Percentiles rank a stretch among this genome's conserved stretches.
Conservation (phyloP, 2,113 vertebrate species). For the Galbula dea region DNA sequence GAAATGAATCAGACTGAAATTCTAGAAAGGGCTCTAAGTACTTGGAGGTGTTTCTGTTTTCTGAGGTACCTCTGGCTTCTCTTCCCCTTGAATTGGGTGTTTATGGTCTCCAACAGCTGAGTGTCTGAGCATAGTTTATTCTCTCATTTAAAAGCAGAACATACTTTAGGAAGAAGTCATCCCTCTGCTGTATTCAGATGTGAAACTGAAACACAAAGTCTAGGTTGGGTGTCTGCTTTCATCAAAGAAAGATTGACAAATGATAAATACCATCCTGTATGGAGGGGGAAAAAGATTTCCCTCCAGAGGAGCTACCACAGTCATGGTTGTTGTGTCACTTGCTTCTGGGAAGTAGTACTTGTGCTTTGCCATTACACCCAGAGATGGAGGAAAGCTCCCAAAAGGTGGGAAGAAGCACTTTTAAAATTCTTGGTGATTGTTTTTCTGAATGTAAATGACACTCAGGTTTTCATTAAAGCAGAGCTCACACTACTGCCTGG, state of each 20-base stretch:
- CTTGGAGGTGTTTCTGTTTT: rapidly evolving
- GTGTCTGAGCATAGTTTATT: not conserved
- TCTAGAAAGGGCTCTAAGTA: not conserved
- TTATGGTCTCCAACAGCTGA: not conserved
- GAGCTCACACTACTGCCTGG: not conserved
- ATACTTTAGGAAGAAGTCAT: too few species aligned
- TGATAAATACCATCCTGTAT: not conserved
- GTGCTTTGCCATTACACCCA: not conserved
- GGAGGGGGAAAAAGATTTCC: not conserved
- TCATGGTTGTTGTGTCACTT: not conserved
- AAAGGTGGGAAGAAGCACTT: not conserved
- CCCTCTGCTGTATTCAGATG: not conserved
- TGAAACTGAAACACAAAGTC: not conserved
- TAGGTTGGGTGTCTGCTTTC: not conserved
- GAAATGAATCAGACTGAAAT: not conserved
- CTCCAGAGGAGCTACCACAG: not conserved
- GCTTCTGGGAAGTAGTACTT: not conserved
- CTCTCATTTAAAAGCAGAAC: not conserved
- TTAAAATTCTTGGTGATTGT: not conserved
- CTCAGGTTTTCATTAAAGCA: not conserved
- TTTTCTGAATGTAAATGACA: not conserved
- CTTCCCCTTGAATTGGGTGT: not conserved
- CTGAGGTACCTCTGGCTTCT: not conserved
- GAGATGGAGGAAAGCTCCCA: not conserved
- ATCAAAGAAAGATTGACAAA: not conserved